A percentile compares a stretch with the other conserved stretches of the same genome.
Conservation (phyloP, 2,888 invertebrate species). For the Rhimphoctona megacephalus region DNA sequence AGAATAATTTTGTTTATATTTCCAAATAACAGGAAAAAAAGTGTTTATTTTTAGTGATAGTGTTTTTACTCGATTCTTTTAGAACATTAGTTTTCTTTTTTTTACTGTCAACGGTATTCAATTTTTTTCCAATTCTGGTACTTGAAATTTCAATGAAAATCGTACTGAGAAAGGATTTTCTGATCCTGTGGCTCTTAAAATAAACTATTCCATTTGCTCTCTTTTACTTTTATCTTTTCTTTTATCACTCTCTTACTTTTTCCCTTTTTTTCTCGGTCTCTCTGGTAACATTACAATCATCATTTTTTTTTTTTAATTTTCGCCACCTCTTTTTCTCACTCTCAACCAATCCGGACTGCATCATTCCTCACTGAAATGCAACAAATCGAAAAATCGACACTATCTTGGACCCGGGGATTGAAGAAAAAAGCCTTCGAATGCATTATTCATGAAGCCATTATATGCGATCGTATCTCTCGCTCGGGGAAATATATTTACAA, state of each 20-base stretch:
- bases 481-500: slow-evolving; percentile 71
- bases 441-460: slow-evolving; percentile 78
- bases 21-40: not conserved
- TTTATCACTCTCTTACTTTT: not conserved
- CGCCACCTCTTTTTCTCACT: slow-evolving; percentile 10
- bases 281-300: not conserved
- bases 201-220: slow-evolving; percentile 30
- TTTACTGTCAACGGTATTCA: not conserved
- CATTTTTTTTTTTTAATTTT: not conserved
- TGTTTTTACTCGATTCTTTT: not conserved
- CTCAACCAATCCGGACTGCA: slow-evolving; percentile 29
- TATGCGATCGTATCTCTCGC: slow-evolving; percentile 72
- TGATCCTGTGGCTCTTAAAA: slow-evolving; percentile 7
- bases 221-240: slow-evolving; percentile 9
- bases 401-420: slow-evolving; percentile 46
- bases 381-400: slow-evolving; percentile 74
- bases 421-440: slow-evolving; percentile 69
- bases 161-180: slow-evolving; percentile 1
- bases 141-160: slow-evolving; percentile 4
- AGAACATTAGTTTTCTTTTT: not conserved
- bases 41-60: not conserved
- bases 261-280: slow-evolving; percentile 10
- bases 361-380: slow-evolving; percentile 36
- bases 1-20: not conserved
- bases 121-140: not conserved